Evolutionary conservation across 2,113 vertebrate species (phyloP).

Genomic region (Pangasianodon gigas): DNA sequence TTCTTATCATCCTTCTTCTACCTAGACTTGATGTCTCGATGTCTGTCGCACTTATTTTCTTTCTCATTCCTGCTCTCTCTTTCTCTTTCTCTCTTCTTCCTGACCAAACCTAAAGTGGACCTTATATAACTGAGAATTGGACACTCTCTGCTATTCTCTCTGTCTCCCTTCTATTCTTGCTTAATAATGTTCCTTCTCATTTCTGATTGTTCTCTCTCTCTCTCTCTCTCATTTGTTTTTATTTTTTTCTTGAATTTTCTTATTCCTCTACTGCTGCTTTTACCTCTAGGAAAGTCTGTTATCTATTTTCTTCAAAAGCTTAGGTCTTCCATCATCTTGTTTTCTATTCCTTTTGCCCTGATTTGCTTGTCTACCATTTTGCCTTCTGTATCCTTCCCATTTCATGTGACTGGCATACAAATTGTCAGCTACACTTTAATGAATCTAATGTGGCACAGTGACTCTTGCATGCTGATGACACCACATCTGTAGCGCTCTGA

Average conservation of each 20-base stretch:
- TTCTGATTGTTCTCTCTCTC: background rate
- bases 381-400: background rate
- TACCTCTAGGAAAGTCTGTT: conserved; percentile 27
- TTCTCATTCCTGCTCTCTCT: conserved; percentile 43
- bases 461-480: conserved; percentile 25
- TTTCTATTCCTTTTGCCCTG: background rate
- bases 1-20: background rate
- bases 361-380: background rate
- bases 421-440: conserved; percentile 8
- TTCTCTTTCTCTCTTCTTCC: background rate
- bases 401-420: conserved; percentile 21
- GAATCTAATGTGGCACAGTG: background rate
- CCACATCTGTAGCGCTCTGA: conserved; percentile 13
- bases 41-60: conserved; percentile 42
- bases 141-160: background rate
- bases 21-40: background rate
- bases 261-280: background rate
- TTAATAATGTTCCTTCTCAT: conserved; percentile 48
- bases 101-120: background rate
- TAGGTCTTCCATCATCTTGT: background rate
- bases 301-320: background rate
- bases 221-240: background rate
- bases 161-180: conserved; percentile 30
- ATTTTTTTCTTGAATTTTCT: background rate
- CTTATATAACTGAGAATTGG: background rate